Conservation (phyloP, 2,888 invertebrate species). For the Tipula helvola region DNA sequence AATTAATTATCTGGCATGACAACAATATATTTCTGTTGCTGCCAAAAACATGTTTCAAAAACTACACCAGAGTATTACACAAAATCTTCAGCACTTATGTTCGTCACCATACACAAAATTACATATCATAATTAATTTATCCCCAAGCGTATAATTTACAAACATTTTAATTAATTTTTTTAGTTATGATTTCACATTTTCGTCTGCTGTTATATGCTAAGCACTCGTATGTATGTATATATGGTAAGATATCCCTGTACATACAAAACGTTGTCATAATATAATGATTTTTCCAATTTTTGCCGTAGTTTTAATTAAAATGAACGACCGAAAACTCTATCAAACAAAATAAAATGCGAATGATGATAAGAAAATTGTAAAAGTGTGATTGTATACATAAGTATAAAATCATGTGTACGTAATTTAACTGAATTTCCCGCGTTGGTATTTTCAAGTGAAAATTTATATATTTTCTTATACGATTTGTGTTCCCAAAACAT, state of each 20-base stretch:
- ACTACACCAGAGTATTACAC: neutral
- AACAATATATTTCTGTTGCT: neutral
- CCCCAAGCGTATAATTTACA: neutral
- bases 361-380: neutral
- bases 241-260: neutral
- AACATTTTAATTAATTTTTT: neutral
- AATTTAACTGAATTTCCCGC: neutral
- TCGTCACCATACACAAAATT: neutral
- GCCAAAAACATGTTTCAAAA: neutral
- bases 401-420: neutral
- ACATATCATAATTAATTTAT: neutral
- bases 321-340: neutral
- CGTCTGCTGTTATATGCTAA: neutral
- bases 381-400: neutral
- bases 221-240: neutral
- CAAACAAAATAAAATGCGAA: neutral
- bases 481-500: neutral
- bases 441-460: neutral
- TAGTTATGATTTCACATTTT: neutral
- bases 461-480: neutral
- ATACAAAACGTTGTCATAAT: neutral
- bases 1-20: neutral
- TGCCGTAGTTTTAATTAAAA: neutral
- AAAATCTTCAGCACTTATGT: neutral
- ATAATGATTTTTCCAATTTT: neutral